Conservation (phyloP, 1,140 invertebrate species). For the Drosophila tani region DNA sequence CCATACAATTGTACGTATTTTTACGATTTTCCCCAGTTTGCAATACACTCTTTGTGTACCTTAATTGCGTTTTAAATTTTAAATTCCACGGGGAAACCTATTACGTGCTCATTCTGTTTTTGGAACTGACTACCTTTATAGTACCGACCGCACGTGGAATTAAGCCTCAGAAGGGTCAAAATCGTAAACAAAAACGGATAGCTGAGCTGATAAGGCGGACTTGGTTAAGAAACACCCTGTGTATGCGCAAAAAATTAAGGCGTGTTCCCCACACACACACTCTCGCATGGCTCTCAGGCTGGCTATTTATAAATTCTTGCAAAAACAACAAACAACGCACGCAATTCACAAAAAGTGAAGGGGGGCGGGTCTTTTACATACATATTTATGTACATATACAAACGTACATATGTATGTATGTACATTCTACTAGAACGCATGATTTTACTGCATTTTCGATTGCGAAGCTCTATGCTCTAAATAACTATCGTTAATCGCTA, state of each 20-base stretch:
- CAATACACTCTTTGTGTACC: conserved; percentile 19
- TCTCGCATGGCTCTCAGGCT: conserved; percentile 35
- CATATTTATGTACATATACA: background rate
- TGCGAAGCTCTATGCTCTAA: conserved; percentile 1
- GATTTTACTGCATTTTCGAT: conserved; percentile 21
- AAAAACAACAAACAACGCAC: conserved; percentile 62
- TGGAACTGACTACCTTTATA: conserved; percentile 15
- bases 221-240: conserved; percentile 30
- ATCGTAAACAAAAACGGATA: conserved; percentile 13
- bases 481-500: background rate
- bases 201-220: conserved; percentile 21
- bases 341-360: conserved; percentile 32
- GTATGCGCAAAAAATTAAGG: conserved; percentile 65
- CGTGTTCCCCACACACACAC: conserved; percentile 46
- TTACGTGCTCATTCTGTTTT: conserved; percentile 15
- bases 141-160: conserved; percentile 16
- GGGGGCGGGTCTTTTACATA: conserved; percentile 26
- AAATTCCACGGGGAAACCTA: conserved; percentile 10
- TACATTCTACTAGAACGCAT: conserved; percentile 8
- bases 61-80: conserved; percentile 34
- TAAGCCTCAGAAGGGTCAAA: background rate
- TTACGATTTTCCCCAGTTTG: conserved; percentile 25
- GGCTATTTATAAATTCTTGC: conserved; percentile 73
- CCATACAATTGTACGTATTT: conserved; percentile 7
- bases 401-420: conserved; percentile 10